These are phyloP conservation scores for Sussaba pulchella DNA, from an alignment of 2,888 invertebrate genomes.

Conservation along the genomic window DNA sequence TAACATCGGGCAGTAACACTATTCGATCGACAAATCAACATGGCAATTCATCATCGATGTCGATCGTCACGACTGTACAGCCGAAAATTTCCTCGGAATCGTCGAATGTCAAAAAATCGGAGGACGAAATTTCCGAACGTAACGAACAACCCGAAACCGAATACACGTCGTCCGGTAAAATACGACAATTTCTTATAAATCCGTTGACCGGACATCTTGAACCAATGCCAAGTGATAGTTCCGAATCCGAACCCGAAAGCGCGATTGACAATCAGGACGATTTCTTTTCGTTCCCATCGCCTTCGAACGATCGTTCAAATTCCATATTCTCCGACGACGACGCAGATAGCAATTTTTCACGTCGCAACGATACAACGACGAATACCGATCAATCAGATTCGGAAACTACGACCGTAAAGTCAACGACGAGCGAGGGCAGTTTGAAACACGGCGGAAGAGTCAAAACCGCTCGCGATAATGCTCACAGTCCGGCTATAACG, in stretches of 20 bases:
- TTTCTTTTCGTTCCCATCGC: constrained; percentile 85
- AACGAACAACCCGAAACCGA: constrained; percentile 84
- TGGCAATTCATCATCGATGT: background rate
- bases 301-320: constrained; percentile 85
- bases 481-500: constrained; percentile 83
- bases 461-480: constrained; percentile 81
- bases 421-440: constrained; percentile 87
- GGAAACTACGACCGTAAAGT: constrained; percentile 85
- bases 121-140: constrained; percentile 23
- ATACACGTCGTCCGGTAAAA: constrained; percentile 88
- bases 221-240: constrained; percentile 90
- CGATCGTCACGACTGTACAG: background rate
- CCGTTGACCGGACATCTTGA: constrained; percentile 95
- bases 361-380: constrained; percentile 84
- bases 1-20: constrained; percentile 71
- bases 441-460: constrained; percentile 83
- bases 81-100: background rate
- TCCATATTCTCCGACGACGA: constrained; percentile 87
- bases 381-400: constrained; percentile 87
- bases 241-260: constrained; percentile 86
- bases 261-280: constrained; percentile 84
- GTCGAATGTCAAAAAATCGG: constrained; percentile 26
- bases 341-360: constrained; percentile 86
- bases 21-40: constrained; percentile 34
- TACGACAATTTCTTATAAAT: constrained; percentile 94